These are phyloP conservation scores for Drosophila niveifrons DNA, from an alignment of 2,888 invertebrate genomes.

Conservation along the genomic window DNA sequence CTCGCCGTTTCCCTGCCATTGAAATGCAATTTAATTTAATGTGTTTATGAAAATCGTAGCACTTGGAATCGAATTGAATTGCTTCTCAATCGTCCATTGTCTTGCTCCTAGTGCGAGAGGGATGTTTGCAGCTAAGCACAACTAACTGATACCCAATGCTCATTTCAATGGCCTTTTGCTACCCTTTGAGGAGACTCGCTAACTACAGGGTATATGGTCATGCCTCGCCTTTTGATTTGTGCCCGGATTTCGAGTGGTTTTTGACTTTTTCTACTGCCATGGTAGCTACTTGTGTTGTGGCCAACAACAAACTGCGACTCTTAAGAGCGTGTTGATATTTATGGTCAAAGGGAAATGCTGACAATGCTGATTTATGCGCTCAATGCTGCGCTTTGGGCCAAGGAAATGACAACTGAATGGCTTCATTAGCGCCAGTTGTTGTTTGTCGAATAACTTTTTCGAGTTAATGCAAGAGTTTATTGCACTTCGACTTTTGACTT, in stretches of 20 bases:
- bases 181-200: background rate
- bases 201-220: conserved; percentile 17
- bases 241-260: conserved; percentile 20
- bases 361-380: conserved; percentile 70
- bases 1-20: conserved; percentile 38
- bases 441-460: conserved; percentile 26
- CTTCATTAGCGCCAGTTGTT: conserved; percentile 68
- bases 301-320: background rate
- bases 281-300: too few relatives aligned
- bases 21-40: conserved; percentile 84
- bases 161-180: background rate
- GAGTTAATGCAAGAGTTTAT: conserved; percentile 63
- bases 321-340: conserved; percentile 61
- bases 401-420: conserved; percentile 79
- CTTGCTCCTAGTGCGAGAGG: conserved; percentile 28
- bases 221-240: conserved; percentile 54
- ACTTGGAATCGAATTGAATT: conserved; percentile 66
- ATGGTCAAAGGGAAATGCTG: conserved; percentile 58
- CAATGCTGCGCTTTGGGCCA: conserved; percentile 31
- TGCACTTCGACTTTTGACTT: conserved; percentile 75
- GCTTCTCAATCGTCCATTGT: conserved; percentile 53
- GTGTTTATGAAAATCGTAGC: conserved; percentile 80
- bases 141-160: conserved; percentile 1
- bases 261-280: conserved; percentile 2
- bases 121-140: conserved; percentile 16